Conservation (phyloP, 2,113 vertebrate species). For the Cnemophilus loriae region DNA sequence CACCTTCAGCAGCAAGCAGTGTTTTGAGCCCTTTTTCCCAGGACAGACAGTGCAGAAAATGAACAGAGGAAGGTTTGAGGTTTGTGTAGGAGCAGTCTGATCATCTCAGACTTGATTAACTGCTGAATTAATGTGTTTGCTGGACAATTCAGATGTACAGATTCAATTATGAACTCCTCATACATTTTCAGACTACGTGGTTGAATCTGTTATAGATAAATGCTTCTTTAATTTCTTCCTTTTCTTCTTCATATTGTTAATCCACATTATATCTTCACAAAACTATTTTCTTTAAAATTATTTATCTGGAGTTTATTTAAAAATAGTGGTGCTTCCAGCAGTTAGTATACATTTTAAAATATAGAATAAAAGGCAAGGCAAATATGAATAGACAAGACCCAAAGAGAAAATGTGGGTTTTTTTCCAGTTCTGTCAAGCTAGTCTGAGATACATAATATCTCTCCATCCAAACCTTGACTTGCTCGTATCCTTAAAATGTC, state of each 20-base stretch:
- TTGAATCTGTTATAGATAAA: not conserved
- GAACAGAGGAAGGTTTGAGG: not conserved
- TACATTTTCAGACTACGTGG: not conserved
- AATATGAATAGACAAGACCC: not conserved
- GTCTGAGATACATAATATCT: not conserved
- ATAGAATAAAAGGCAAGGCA: not conserved
- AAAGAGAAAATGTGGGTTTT: not conserved
- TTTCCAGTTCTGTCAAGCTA: not conserved
- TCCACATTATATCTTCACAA: not conserved
- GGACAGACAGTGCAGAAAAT: not conserved
- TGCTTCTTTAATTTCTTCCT: not conserved
- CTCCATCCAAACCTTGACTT: not conserved
- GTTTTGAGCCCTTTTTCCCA: not conserved
- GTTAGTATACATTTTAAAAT: not conserved
- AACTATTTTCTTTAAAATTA: not conserved
- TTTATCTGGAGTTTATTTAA: not conserved
- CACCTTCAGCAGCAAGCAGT: accelerated
- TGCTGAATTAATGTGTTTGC: not conserved
- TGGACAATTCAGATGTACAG: not conserved
- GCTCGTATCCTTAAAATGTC: not conserved
- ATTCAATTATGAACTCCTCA: not conserved
- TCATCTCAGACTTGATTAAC: not conserved
- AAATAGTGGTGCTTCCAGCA: not conserved
- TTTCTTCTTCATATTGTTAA: not conserved
- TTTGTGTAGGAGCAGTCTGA: not conserved